phyloP scores from a whole-genome alignment of 2,797 vertebrate genomes.

The Dryobates pubescens region DNA sequence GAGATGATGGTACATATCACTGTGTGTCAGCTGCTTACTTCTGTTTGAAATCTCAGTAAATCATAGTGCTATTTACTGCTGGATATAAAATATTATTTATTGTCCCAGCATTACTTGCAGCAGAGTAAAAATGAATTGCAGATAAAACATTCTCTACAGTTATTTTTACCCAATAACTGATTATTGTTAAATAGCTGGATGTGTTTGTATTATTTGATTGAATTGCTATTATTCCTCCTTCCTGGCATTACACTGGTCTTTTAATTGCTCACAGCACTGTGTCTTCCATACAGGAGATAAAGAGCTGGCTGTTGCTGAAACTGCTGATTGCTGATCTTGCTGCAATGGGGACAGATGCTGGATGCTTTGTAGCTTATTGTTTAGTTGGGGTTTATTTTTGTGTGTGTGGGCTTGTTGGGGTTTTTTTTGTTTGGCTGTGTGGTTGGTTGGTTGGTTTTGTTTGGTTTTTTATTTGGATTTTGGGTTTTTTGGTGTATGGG shows the following conservation, averaged over 20 bases:
- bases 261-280: not conserved
- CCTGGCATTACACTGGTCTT: not conserved
- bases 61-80: not conserved
- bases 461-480: no score
- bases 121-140: conserved; percentile 4
- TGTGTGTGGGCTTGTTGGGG: no score
- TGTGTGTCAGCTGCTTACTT: not conserved
- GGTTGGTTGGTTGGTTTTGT: no score
- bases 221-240: not conserved
- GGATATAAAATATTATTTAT: not conserved
- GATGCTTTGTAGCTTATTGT: not conserved
- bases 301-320: not conserved
- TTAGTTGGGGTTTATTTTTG: not conserved
- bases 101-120: not conserved
- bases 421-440: no score
- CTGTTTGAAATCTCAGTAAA: conserved; percentile 18
- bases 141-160: not conserved
- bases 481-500: no score
- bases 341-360: not conserved
- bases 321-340: not conserved
- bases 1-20: not conserved
- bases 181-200: not conserved
- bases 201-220: not conserved
- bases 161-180: not conserved
- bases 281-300: not conserved